These are phyloP conservation scores for Dryadula phaetusa DNA, from an alignment of 2,888 invertebrate genomes.

Conservation along the genomic window DNA sequence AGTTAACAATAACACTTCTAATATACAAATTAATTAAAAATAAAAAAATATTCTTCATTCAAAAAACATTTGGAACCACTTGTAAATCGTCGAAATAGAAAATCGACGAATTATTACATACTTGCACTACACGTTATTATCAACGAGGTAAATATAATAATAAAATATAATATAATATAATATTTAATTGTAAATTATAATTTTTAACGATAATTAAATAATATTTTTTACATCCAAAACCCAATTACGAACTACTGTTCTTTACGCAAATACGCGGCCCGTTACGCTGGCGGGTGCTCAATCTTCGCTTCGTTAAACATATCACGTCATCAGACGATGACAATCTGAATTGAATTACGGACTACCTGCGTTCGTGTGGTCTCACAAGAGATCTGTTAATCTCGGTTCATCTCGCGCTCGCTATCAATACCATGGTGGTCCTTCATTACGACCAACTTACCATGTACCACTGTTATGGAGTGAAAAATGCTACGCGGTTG, in stretches of 20 bases:
- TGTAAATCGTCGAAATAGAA: too few relatives aligned
- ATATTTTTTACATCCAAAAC: background rate
- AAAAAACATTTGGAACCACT: too few relatives aligned
- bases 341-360: constrained; percentile 83
- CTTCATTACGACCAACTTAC: constrained; percentile 75
- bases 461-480: constrained; percentile 71
- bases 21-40: too few relatives aligned
- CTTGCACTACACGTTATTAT: too few relatives aligned
- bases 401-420: constrained; percentile 77
- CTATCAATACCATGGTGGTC: constrained; percentile 77
- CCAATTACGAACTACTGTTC: constrained; percentile 29
- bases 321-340: constrained; percentile 82
- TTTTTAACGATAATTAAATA: background rate
- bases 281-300: constrained; percentile 73
- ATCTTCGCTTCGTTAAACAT: constrained; percentile 79
- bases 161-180: too few relatives aligned
- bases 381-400: constrained; percentile 76
- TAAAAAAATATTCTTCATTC: too few relatives aligned
- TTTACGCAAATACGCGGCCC: constrained; percentile 52
- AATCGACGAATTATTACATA: too few relatives aligned
- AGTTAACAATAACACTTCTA: too few relatives aligned
- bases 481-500: constrained; percentile 78
- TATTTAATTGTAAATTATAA: too few relatives aligned
- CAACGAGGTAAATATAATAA: too few relatives aligned
- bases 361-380: constrained; percentile 83